Evolutionary conservation across 2,888 invertebrate species (phyloP).

Genomic region (Amblyjoppa proteus): DNA sequence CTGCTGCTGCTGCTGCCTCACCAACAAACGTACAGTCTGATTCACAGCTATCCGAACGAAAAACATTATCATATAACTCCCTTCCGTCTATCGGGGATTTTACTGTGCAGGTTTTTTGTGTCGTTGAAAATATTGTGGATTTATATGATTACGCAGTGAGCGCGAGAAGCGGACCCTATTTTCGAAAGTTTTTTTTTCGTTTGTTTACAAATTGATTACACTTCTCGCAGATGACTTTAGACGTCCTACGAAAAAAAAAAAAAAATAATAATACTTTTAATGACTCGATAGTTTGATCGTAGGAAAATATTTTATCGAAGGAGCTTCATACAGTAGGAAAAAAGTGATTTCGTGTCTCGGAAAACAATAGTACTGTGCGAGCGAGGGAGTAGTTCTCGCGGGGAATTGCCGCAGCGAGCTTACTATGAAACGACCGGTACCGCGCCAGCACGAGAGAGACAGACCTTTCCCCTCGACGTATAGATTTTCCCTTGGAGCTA

Average conservation of each 20-base stretch:
- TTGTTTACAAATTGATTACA: too few species aligned
- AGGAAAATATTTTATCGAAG: not conserved
- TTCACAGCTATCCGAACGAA: slow-evolving; percentile 74
- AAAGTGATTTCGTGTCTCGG: not conserved
- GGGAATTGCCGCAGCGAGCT: slow-evolving; percentile 54
- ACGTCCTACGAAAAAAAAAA: too few species aligned
- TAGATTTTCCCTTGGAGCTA: slow-evolving; percentile 79
- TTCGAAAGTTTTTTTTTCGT: too few species aligned
- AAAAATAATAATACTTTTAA: too few species aligned
- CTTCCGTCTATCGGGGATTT: not conserved
- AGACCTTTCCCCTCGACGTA: slow-evolving; percentile 71
- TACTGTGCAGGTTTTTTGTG: not conserved
- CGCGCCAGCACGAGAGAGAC: slow-evolving; percentile 55
- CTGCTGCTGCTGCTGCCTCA: slow-evolving; percentile 62
- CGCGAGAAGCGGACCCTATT: too few species aligned
- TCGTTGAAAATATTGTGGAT: too few species aligned
- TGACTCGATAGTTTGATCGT: not conserved
- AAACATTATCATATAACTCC: not conserved
- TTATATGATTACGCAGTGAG: too few species aligned
- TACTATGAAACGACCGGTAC: slow-evolving; percentile 74
- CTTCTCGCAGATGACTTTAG: too few species aligned
- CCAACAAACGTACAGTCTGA: slow-evolving; percentile 74
- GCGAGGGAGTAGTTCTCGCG: slow-evolving; percentile 1
- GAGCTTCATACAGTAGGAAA: too few species aligned
- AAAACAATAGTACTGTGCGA: not conserved